Conservation (phyloP, 53 echinoderm and acorn worm species). For the Henricia sp. region DNA sequence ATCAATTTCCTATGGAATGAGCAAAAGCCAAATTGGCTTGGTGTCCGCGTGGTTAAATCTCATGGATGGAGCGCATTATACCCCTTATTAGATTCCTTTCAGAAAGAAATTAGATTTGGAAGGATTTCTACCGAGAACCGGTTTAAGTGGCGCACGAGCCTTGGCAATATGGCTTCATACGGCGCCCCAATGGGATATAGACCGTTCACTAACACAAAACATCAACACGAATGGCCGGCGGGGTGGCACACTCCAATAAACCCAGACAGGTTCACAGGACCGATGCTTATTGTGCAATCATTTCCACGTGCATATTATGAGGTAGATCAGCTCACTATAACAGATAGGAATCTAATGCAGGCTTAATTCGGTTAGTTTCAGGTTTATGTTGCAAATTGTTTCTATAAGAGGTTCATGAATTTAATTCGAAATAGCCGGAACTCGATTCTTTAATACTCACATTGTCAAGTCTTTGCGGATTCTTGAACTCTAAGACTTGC, state of each 20-base stretch:
- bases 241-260: slow-evolving; percentile 29
- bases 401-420: too few species aligned
- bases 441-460: too few species aligned
- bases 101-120: slow-evolving; percentile 52
- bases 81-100: slow-evolving; percentile 53
- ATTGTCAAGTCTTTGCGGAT: too few species aligned
- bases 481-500: too few species aligned
- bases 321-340: too few species aligned
- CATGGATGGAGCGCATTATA: slow-evolving; percentile 42
- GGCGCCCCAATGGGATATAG: not conserved
- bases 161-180: not conserved
- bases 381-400: too few species aligned
- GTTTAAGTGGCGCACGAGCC: slow-evolving; percentile 20
- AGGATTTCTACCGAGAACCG: not conserved
- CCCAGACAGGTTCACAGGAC: not conserved
- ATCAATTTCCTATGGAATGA: slow-evolving; percentile 2
- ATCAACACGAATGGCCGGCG: slow-evolving; percentile 47
- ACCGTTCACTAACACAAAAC: slow-evolving; percentile 31
- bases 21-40: slow-evolving; percentile 18
- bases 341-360: too few species aligned
- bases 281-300: slow-evolving; percentile 13
- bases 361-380: too few species aligned
- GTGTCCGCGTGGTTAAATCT: slow-evolving; percentile 7
- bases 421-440: too few species aligned
- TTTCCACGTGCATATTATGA: not conserved